Base-by-base conservation (phyloP, 2,113 vertebrate species). In the Gallinago undulata region DNA sequence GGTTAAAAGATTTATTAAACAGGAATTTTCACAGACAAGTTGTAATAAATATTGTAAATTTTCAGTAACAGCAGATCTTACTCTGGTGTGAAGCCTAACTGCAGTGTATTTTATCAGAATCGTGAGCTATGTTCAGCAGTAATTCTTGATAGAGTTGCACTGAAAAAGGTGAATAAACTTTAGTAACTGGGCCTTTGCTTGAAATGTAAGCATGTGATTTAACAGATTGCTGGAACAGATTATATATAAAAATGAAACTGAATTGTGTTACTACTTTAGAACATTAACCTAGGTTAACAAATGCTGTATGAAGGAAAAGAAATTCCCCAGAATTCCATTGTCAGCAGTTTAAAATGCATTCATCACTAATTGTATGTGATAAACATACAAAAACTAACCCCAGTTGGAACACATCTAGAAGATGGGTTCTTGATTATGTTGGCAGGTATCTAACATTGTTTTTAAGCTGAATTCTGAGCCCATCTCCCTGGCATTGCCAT, bases 161-260 rank as follows among this genome's bases (percentile, higher is more conserved):
- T 84, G 53, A 73, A 95, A 96, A 93, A 96, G 85, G 74, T 92
- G 75, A 96, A 96, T 92, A 86, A 94, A 96, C 84, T 96, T 91
- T 92, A 77, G 87, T 96, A 97, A 94, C 84, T 83, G 82, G 90
- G 69, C 76, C 28, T 96, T 97, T 91, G 70, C 31, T 93, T 19
- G 24, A 97, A 97, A 95, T 78, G 91, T 94, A 97, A 96, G 94
- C 77, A 75, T 62, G 88, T 57, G 84, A 96, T 96, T 96, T 91
- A 97, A 96, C 93, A 97, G 96, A 96, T 95, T 93, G 95, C 72
- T 94, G 84, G 83, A 97, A 94, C 67, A 97, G 89, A 97, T 94
- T 84, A 93, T 72, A 62, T 67, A 72, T 79, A 85, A 77, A 97
- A 96, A 96, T 60, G 90, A 96, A 95, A 60, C 84, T 79, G 82